Evolutionary conservation across 2,797 vertebrate species (phyloP).

Genomic region (Xenops minutus): DNA sequence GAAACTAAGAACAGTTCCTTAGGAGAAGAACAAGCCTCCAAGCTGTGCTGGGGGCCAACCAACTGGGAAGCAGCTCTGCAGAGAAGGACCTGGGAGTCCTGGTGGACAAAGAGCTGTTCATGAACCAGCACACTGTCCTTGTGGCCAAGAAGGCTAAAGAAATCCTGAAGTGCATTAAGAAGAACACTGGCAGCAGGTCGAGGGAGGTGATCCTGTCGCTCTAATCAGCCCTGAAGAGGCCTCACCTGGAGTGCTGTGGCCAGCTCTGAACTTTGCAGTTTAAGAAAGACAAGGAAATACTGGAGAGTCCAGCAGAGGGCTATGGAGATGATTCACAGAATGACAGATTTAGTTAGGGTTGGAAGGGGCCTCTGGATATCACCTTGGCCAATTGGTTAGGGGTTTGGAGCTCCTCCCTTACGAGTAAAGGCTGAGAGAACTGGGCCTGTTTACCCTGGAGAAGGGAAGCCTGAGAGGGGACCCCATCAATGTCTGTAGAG

Average conservation of each 20-base stretch:
- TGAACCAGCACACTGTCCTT: not conserved
- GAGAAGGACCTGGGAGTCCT: not conserved
- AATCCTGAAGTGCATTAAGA: not conserved
- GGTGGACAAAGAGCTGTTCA: not conserved
- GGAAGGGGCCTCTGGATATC: not conserved
- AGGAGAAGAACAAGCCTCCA: not conserved
- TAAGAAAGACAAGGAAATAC: not conserved
- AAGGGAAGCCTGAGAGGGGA: not conserved
- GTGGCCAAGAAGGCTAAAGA: not conserved
- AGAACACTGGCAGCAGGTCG: rapidly evolving
- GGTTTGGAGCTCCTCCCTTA: not conserved
- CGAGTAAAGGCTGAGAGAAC: not conserved
- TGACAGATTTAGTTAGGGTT: not conserved
- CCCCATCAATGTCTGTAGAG: not conserved
- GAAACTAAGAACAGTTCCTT: not conserved
- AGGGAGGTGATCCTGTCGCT: not conserved
- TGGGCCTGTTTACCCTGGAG: not conserved
- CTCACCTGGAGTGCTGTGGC: not conserved
- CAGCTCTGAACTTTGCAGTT: not conserved
- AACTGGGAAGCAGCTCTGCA: not conserved
- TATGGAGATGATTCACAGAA: not conserved
- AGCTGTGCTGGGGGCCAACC: not conserved
- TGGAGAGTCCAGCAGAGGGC: not conserved
- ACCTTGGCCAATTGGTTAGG: not conserved
- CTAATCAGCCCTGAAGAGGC: not conserved